A percentile compares a stretch with the other conserved stretches of the same genome.
These are phyloP conservation scores for Anableps anableps DNA, from an alignment of 2,797 vertebrate species.

Conservation along the genomic window DNA sequence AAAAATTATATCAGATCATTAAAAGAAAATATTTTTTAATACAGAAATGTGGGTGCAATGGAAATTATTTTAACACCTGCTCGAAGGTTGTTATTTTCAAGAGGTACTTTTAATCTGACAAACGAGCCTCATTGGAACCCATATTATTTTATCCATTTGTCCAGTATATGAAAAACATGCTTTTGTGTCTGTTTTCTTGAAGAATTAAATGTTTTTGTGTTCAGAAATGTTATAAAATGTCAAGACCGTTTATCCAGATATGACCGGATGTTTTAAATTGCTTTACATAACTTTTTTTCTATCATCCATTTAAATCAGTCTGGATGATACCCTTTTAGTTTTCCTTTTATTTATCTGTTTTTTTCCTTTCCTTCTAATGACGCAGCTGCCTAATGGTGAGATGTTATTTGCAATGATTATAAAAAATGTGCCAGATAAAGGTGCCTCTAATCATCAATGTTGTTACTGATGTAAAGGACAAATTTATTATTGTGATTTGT, in stretches of 20 bases:
- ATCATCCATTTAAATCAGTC: slow-evolving; percentile 12
- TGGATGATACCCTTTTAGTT: background rate
- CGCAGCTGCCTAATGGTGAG: slow-evolving; percentile 50
- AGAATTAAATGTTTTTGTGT: background rate
- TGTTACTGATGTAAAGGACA: slow-evolving; percentile 36
- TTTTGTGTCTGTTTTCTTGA: background rate
- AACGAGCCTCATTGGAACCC: background rate
- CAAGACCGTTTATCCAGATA: background rate
- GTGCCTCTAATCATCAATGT: slow-evolving; percentile 43
- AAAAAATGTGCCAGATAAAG: slow-evolving; percentile 45
- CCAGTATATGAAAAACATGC: background rate
- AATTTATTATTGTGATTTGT: slow-evolving; percentile 36
- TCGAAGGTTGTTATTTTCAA: too few relatives aligned
- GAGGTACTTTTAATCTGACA: too few relatives aligned
- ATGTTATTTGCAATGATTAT: slow-evolving; percentile 51
- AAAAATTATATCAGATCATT: too few relatives aligned
- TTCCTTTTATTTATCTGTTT: background rate
- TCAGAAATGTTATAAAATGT: background rate
- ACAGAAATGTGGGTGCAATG: too few relatives aligned
- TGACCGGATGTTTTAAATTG: slow-evolving; percentile 10
- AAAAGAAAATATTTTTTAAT: too few relatives aligned
- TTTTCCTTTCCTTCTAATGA: slow-evolving; percentile 10
- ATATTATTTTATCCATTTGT: background rate
- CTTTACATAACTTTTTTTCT: slow-evolving; percentile 5
- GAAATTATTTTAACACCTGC: too few relatives aligned